Evolutionary conservation across 2,888 invertebrate genomes (phyloP).

Genomic region (Erpobdella octoculata): DNA sequence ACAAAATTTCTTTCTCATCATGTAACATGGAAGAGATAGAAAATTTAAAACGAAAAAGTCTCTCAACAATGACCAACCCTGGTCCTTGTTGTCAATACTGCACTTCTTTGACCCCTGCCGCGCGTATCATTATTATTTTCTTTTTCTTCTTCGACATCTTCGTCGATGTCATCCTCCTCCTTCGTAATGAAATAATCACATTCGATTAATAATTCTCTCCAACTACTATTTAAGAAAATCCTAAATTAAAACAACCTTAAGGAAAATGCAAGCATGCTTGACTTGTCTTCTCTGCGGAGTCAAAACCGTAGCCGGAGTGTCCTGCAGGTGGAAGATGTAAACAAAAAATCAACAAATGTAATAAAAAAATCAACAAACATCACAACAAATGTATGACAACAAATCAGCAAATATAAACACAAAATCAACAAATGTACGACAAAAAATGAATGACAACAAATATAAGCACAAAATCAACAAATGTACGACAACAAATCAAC

Average conservation of each 20-base stretch:
- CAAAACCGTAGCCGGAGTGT: conserved; percentile 67
- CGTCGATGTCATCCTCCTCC: conserved; percentile 62
- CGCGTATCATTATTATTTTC: conserved; percentile 58
- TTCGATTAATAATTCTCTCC: not conserved
- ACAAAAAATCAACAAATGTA: not conserved
- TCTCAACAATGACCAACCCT: conserved; percentile 56
- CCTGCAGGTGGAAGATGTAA: not conserved
- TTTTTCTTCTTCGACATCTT: conserved; percentile 59
- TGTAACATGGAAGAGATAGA: no score
- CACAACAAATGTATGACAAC: no score
- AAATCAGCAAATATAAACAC: no score
- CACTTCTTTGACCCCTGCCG: conserved; percentile 66
- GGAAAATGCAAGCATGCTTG: conserved; percentile 87
- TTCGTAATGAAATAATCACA: conserved; percentile 34
- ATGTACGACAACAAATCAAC: no score
- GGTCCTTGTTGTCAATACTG: conserved; percentile 83
- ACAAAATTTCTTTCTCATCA: no score
- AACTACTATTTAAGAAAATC: not conserved
- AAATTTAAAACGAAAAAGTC: no score
- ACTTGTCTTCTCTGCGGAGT: conserved; percentile 82
- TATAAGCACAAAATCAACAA: no score
- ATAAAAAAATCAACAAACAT: no score
- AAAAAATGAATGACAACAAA: no score
- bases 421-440: no score
- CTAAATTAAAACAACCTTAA: conserved; percentile 58